Conservation (phyloP, 1,140 invertebrate genomes). For the Drosophila erecta region DNA sequence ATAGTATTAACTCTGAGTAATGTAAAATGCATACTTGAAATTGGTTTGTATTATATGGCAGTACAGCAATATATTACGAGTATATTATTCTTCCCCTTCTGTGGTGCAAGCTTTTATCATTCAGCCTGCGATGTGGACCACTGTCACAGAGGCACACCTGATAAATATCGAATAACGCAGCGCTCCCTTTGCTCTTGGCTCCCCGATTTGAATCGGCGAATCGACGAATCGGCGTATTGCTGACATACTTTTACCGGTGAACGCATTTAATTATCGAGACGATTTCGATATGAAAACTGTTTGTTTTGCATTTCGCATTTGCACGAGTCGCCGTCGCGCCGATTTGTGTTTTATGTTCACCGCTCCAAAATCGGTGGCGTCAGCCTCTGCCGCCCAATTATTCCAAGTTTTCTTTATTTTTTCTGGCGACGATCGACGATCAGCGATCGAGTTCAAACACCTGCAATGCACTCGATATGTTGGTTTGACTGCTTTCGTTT, state of each 20-base stretch:
- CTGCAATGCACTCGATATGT: slow-evolving; percentile 67
- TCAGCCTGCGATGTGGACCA: slow-evolving; percentile 14
- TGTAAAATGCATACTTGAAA: neutral
- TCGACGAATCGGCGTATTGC: slow-evolving; percentile 24
- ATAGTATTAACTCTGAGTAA: neutral
- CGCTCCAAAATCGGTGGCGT: slow-evolving; percentile 43
- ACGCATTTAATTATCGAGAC: slow-evolving; percentile 81
- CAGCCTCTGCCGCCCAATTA: slow-evolving; percentile 78
- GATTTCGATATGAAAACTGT: slow-evolving; percentile 70
- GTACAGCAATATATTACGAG: no score
- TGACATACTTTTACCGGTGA: slow-evolving; percentile 79
- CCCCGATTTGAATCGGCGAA: slow-evolving; percentile 11
- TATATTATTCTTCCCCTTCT: no score
- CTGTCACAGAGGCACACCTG: slow-evolving; percentile 19
- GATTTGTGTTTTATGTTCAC: slow-evolving; percentile 55
- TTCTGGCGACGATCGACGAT: slow-evolving; percentile 53
- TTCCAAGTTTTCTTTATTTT: slow-evolving; percentile 30
- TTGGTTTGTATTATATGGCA: neutral
- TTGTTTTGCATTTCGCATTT: slow-evolving; percentile 80
- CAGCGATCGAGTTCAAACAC: slow-evolving; percentile 82
- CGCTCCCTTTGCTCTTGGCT: slow-evolving; percentile 19
- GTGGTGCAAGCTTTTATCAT: neutral
- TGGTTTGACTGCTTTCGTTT: slow-evolving; percentile 53
- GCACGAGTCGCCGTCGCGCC: slow-evolving; percentile 52
- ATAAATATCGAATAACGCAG: slow-evolving; percentile 14